Evolutionary conservation across 2,797 vertebrate genomes (phyloP), one percentile per base, ranked within the genome.

Genomic region (Squalus acanthias): DNA sequence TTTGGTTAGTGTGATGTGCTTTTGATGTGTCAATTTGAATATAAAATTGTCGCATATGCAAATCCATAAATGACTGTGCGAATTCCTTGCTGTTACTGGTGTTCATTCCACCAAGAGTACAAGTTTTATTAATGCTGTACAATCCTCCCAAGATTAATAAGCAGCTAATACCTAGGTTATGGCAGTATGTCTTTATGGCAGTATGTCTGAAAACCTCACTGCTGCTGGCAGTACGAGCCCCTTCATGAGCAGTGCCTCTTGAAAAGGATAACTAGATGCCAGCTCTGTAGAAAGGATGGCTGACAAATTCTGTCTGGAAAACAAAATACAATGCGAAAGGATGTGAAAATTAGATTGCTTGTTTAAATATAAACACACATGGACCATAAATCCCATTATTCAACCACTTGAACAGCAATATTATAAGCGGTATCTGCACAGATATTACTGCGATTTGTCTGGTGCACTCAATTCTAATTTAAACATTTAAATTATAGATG

Each of bases 121-220:
- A 60, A 89, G 53, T 89, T 87, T 87, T 87, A 87, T 87, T 89
- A 10, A 89, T 92, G 57, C 33, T 92, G 22, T 92, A 60, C 26
- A 92, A 22, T 50, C 20, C 57, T 63, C 10, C 20, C 12, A 15
- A n/a, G 12, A 17, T 63, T 33, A 46, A 60, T n/a, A 7, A 91
- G 4, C 8, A 63, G 46, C 88, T 53, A 91, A 91, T 33, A 15
- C 33, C 88, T 91, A 33, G 53, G 8, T 91, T 33, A 63, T 91
- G 26, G 57, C 46, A 87, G 70, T 46, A 39, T 87, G 7, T 89
- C 50, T 39, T 91, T 33, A 63, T 91, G 26, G 57, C 46, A 87
- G 72, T 50, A 46, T 87, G 8, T 91, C 53, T 57, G 53, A 5
- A 57, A 57, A 57, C 53, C 53, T 57, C 53, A 57, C 53, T 57